Base-by-base conservation (phyloP, 2,797 vertebrate genomes). In the Sebastes trivittatus region DNA sequence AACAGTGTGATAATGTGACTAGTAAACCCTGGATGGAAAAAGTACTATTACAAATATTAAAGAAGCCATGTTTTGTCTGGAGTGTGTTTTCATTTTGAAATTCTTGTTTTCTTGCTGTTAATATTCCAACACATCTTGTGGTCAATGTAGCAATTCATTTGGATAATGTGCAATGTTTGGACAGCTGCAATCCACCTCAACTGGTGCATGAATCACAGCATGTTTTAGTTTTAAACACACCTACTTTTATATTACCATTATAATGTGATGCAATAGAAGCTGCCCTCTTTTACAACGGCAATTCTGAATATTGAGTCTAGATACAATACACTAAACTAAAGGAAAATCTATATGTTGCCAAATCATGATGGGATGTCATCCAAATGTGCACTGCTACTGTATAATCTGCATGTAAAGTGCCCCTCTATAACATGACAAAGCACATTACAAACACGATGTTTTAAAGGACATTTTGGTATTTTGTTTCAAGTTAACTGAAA, bases 401-500 rank as follows among this genome's bases (percentile, higher is more conserved):
- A 64, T 59, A 61, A 22, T 74, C 46, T 72, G 42, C 18, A 64
- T 80, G 77, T 75, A 60, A 72, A 67, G 54, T 72, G 73, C 22
- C 56, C 30, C 65, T 81, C 59, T 81, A 58, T 65, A 66, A 68
- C 85, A 93, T 94, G 93, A 95, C 92, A 84, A 90, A 92, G 91
- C 92, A 90, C 81, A 90, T 88, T 82, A 82, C 69, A 73, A 91
- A 85, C 77, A 83, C 32, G 36, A 86, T 80, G 83, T 89, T 88
- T 88, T 82, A 85, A 90, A 89, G 59, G 30, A 78, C 81, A 85
- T 69, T 88, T 91, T 91, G 87, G 90, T 85, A 90, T 94, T 93
- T 91, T 75, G 78, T 90, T 88, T 90, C 81, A 90, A 94, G 87
- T 87, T 92, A 91, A 89, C 81, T 89, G 88, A 92, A 89, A 92